Percentiles rank a stretch among this genome's conserved stretches.
Conservation (phyloP, 1,140 invertebrate species). For the Drosophila hydei region DNA sequence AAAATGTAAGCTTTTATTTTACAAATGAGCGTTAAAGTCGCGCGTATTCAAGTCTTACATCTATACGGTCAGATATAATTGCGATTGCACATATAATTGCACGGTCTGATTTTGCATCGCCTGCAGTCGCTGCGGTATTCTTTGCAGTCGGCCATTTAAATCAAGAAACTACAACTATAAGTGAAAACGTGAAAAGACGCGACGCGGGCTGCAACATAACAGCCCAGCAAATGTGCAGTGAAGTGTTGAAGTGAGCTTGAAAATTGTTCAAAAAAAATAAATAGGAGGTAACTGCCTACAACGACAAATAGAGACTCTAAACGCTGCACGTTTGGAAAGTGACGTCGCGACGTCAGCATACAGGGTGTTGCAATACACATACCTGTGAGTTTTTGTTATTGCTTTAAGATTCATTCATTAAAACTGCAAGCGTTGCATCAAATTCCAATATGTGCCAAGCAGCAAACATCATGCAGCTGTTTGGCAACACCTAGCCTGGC, state of each 20-base stretch:
- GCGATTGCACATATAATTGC: slow-evolving; percentile 18
- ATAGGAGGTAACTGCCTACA: slow-evolving; percentile 19
- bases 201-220: slow-evolving; percentile 18
- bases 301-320: slow-evolving; percentile 6
- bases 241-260: slow-evolving; percentile 56
- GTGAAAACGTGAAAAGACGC: slow-evolving; percentile 37
- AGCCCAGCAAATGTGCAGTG: slow-evolving; percentile 46
- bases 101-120: slow-evolving; percentile 12
- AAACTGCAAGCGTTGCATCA: slow-evolving; percentile 46
- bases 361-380: slow-evolving; percentile 42
- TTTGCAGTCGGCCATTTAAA: slow-evolving; percentile 46
- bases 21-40: slow-evolving; percentile 24
- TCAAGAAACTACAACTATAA: slow-evolving; percentile 43
- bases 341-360: slow-evolving; percentile 28
- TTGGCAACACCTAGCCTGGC: slow-evolving; percentile 37
- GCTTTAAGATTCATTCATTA: slow-evolving; percentile 69
- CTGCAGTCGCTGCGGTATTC: slow-evolving; percentile 35
- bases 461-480: slow-evolving; percentile 44
- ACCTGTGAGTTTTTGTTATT: slow-evolving; percentile 55
- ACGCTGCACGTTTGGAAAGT: slow-evolving; percentile 29
- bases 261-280: slow-evolving; percentile 38
- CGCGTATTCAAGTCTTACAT: slow-evolving; percentile 14
- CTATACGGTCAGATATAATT: slow-evolving; percentile 14
- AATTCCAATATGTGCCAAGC: slow-evolving; percentile 56
- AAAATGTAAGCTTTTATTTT: slow-evolving; percentile 51